Conservation (phyloP, 2,888 invertebrate species). For the Lycia hirtaria region DNA sequence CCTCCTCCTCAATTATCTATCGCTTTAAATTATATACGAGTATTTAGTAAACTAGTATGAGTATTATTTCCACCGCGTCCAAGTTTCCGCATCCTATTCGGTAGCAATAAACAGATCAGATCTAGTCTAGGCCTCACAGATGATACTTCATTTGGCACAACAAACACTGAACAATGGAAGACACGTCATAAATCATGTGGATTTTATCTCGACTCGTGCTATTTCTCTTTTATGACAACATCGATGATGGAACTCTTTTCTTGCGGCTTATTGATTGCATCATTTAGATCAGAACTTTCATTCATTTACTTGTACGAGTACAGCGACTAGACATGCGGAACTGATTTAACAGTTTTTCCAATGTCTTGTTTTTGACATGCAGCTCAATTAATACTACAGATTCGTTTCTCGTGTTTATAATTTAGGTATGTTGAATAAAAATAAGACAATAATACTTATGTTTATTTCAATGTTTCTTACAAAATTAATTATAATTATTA, state of each 20-base stretch:
- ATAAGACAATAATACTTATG: too few relatives aligned
- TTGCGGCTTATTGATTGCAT: constrained; percentile 15
- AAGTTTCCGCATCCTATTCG: constrained; percentile 4
- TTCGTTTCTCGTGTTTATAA: too few relatives aligned
- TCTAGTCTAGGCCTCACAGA: constrained; percentile 31
- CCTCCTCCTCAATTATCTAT: too few relatives aligned
- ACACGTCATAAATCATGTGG: constrained; percentile 60
- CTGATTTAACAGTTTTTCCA: neutral
- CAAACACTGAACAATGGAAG: constrained; percentile 63
- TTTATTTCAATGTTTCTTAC: too few relatives aligned
- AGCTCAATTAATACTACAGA: too few relatives aligned
- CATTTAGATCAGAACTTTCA: neutral
- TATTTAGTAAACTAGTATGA: neutral
- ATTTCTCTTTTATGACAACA: constrained; percentile 44
- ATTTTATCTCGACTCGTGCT: constrained; percentile 52
- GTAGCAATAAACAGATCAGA: constrained; percentile 17
- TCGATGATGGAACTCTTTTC: constrained; percentile 17
- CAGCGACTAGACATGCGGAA: neutral
- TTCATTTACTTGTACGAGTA: neutral
- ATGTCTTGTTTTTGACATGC: too few relatives aligned
- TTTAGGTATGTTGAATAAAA: too few relatives aligned
- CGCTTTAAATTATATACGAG: too few relatives aligned
- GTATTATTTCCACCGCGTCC: neutral
- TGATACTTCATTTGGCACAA: constrained; percentile 57
- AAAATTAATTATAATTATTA: too few relatives aligned